These are phyloP conservation scores for Macropodus opercularis DNA, from an alignment of 2,797 vertebrate species.

Conservation along the genomic window DNA sequence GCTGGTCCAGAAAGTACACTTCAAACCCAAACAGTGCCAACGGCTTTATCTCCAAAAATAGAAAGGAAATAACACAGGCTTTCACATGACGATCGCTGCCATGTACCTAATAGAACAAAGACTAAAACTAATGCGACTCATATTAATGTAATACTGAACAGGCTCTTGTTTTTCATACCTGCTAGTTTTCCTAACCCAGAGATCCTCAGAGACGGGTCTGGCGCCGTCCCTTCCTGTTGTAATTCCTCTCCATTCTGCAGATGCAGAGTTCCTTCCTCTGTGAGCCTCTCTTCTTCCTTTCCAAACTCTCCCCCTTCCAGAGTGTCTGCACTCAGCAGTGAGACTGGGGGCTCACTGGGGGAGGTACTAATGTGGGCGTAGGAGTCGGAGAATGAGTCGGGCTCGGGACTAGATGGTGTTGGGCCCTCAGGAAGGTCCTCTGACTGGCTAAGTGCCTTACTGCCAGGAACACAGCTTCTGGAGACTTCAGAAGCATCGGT, in stretches of 20 bases:
- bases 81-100: conserved; percentile 6
- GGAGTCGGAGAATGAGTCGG: conserved; percentile 78
- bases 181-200: conserved; percentile 53
- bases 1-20: conserved; percentile 67
- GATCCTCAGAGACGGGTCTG: conserved; percentile 26
- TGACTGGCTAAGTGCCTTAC: conserved; percentile 42
- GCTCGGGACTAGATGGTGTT: conserved; percentile 44
- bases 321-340: conserved; percentile 55
- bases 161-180: conserved; percentile 55
- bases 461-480: conserved; percentile 22
- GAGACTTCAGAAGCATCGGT: conserved; percentile 29
- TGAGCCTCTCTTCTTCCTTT: conserved; percentile 47
- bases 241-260: conserved; percentile 26
- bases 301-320: conserved; percentile 53
- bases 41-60: conserved; percentile 13
- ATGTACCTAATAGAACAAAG: not conserved
- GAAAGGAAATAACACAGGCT: conserved; percentile 7
- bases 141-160: not conserved
- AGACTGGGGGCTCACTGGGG: conserved; percentile 44
- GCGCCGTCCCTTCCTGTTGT: conserved; percentile 44
- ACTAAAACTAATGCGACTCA: not conserved
- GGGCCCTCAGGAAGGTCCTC: conserved; percentile 43
- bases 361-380: conserved; percentile 70
- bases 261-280: conserved; percentile 34
- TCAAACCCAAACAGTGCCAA: conserved; percentile 58